Percentiles rank a stretch among this genome's conserved stretches.
Conservation (phyloP, 1,140 invertebrate species). For the Pseudomyrmex concolor region DNA sequence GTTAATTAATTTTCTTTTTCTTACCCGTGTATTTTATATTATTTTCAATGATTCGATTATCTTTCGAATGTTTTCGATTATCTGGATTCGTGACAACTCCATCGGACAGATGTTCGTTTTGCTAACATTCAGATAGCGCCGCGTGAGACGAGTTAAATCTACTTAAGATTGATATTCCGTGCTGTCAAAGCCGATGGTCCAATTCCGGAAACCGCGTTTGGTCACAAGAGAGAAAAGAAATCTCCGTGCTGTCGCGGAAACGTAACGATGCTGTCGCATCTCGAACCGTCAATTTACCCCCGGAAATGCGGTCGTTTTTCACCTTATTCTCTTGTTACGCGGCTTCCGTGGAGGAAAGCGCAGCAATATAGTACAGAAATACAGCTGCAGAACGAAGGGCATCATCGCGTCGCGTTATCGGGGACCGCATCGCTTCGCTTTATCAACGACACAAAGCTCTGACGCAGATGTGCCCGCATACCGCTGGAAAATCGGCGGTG, state of each 20-base stretch:
- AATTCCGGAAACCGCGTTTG: constrained; percentile 34
- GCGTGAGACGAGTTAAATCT: constrained; percentile 22
- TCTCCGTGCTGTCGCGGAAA: constrained; percentile 45
- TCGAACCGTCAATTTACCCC: constrained; percentile 57
- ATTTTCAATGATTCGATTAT: not conserved
- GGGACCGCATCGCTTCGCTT: constrained; percentile 32
- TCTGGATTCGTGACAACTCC: not conserved
- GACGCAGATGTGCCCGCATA: constrained; percentile 35
- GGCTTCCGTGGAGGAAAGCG: constrained; percentile 23
- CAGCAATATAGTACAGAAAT: constrained; percentile 20
- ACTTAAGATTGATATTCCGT: constrained; percentile 57
- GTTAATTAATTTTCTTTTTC: too few species aligned
- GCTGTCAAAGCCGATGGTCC: constrained; percentile 52
- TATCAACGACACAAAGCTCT: constrained; percentile 38
- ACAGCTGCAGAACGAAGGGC: not conserved
- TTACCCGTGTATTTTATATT: not conserved
- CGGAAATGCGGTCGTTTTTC: constrained; percentile 53
- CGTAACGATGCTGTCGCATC: constrained; percentile 54
- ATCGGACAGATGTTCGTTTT: not conserved
- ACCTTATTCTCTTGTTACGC: constrained; percentile 56
- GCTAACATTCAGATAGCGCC: not conserved
- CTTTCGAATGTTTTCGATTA: constrained; percentile 9
- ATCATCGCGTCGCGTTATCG: constrained; percentile 14
- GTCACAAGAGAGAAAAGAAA: constrained; percentile 55
- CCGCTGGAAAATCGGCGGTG: constrained; percentile 32